These are phyloP conservation scores for Synanthedon andrenaeformis DNA, from an alignment of 2,888 invertebrate species.

Conservation along the genomic window DNA sequence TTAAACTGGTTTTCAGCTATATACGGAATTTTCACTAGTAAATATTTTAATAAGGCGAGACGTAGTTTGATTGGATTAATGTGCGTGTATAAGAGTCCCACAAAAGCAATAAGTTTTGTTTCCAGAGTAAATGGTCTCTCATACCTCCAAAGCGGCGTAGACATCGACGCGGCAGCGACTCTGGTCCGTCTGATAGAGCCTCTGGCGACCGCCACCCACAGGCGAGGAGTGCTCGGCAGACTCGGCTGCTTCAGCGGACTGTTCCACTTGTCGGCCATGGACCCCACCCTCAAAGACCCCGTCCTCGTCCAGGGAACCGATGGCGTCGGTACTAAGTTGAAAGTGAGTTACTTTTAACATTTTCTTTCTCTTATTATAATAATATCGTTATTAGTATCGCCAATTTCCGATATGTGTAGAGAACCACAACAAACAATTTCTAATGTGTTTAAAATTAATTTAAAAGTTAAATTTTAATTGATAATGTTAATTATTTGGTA, in stretches of 20 bases:
- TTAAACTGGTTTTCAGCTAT: no score
- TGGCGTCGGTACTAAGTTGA: slow-evolving; percentile 97
- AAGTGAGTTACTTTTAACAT: slow-evolving; percentile 62
- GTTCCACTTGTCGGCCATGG: slow-evolving; percentile 84
- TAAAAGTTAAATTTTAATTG: neutral
- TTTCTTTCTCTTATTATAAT: no score
- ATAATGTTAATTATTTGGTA: neutral
- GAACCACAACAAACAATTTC: neutral
- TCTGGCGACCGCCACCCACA: slow-evolving; percentile 80
- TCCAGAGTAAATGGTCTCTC: slow-evolving; percentile 73
- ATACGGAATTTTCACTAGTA: no score
- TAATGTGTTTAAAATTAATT: neutral
- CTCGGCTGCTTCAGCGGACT: slow-evolving; percentile 95
- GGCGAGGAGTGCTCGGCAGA: slow-evolving; percentile 82
- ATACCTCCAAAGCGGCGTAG: slow-evolving; percentile 92
- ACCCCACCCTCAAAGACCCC: slow-evolving; percentile 77
- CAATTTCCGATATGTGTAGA: no score
- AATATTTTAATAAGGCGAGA: no score
- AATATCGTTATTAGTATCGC: no score
- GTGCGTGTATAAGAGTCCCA: no score
- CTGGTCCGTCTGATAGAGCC: slow-evolving; percentile 88
- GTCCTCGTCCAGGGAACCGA: slow-evolving; percentile 94
- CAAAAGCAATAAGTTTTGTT: no score
- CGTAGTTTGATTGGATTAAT: no score
- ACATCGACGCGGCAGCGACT: slow-evolving; percentile 91